Conservation (phyloP, 2,888 invertebrate genomes). For the Vandiemenella viatica region DNA sequence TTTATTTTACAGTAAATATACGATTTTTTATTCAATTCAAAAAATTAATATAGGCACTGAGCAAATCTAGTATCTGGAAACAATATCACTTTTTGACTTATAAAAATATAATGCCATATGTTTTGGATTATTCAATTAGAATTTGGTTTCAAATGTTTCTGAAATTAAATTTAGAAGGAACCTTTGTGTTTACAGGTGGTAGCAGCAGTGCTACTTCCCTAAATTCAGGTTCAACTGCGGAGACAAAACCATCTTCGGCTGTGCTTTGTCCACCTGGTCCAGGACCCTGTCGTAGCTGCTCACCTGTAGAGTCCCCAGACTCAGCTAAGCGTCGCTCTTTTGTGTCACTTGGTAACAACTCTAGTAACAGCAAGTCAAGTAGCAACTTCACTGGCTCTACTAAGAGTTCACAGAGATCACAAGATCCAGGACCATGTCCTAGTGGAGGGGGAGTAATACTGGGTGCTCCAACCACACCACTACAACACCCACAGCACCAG, state of each 20-base stretch:
- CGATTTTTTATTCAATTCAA: too few relatives aligned
- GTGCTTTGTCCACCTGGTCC: slow-evolving; percentile 32
- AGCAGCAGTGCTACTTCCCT: slow-evolving; percentile 31
- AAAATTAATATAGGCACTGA: too few relatives aligned
- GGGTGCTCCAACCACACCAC: background rate
- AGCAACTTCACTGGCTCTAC: slow-evolving; percentile 62
- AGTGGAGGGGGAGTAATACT: background rate
- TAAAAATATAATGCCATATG: too few relatives aligned
- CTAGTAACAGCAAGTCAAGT: slow-evolving; percentile 64
- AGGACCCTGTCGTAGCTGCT: slow-evolving; percentile 16
- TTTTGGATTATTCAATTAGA: too few relatives aligned
- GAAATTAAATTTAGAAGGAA: too few relatives aligned
- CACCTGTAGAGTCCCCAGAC: slow-evolving; percentile 28
- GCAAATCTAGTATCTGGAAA: too few relatives aligned
- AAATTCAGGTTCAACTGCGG: slow-evolving; percentile 39
- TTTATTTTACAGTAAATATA: too few relatives aligned
- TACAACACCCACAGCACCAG: slow-evolving; percentile 1
- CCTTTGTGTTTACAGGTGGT: slow-evolving; percentile 26
- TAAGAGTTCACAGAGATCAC: slow-evolving; percentile 33
- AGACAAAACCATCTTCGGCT: slow-evolving; percentile 45
- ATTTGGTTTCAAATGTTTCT: too few relatives aligned
- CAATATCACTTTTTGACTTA: too few relatives aligned
- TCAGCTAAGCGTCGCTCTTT: slow-evolving; percentile 34
- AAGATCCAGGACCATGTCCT: slow-evolving; percentile 5
- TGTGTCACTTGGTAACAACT: slow-evolving; percentile 48